Evolutionary conservation across 2,113 vertebrate genomes (phyloP).

Genomic region (Thermophis baileyi): DNA sequence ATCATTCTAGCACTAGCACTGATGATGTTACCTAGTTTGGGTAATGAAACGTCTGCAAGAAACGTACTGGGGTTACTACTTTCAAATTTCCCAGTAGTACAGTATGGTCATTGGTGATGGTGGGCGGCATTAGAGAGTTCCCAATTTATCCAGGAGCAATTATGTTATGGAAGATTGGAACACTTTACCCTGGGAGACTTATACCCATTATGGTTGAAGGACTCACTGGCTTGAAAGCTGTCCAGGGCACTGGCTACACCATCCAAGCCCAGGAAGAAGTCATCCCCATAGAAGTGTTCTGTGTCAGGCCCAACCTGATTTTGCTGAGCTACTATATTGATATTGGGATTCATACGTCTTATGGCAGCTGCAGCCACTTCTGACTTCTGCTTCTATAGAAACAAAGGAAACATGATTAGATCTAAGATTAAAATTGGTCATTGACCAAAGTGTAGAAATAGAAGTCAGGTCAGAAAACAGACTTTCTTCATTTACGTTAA

Average conservation of each 20-base stretch:
- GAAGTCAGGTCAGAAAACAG: not conserved
- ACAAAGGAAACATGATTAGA: not conserved
- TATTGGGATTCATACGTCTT: conserved; percentile 71
- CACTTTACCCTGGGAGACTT: not conserved
- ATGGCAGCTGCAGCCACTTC: conserved; percentile 72
- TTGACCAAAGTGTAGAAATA: not conserved
- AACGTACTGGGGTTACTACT: not conserved
- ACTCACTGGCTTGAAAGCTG: conserved; percentile 83
- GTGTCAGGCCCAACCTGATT: conserved; percentile 75
- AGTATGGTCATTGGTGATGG: not conserved
- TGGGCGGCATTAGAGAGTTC: not conserved
- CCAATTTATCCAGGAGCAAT: not conserved
- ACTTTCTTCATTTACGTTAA: not conserved
- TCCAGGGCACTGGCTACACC: conserved; percentile 82
- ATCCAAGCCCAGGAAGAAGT: conserved; percentile 75
- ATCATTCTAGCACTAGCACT: not conserved
- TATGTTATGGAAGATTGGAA: not conserved
- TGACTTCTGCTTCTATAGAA: conserved; percentile 78
- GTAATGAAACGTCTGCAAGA: not conserved
- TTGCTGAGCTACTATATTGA: conserved; percentile 73
- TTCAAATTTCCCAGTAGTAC: not conserved
- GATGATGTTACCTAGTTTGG: not conserved
- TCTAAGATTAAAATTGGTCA: not conserved
- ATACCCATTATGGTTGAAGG: not conserved
- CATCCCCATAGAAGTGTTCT: conserved; percentile 67